Base-by-base conservation (phyloP, 2,888 invertebrate species). In the Pammene aurita region DNA sequence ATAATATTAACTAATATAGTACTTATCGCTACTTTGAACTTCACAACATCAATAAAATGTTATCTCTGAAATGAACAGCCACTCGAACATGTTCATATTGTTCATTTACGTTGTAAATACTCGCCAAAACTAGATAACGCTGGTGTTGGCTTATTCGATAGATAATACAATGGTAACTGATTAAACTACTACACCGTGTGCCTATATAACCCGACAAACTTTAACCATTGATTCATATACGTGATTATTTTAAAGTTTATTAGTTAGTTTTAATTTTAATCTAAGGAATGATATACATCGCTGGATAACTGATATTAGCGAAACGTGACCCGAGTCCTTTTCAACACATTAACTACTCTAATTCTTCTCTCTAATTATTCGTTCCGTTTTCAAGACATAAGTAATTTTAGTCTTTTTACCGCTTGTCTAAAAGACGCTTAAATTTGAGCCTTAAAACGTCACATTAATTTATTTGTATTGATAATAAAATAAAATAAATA, bases 21-120 rank as follows among this genome's bases (percentile, higher is more conserved):
- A 86, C 79, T 82, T 79, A 84, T 79, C 81, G 76, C 83, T 83
- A 82, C 78, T 77, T 79, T 76, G 76, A 74, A 80, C 77, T 81
- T 75, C 76, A 82, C 80, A 87, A 86, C 85, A 84, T 82, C 82
- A 85, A 86, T 89, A 86, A 79, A 69, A 78, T 72, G 81, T 83
- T 88, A 87, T 89, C 87, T 50, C 9, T 81, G 76, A 26, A 26
- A 80, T 83, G 78, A 82, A 78, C 75, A 75, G 77, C 78, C 87
- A 88, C 90, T 90, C 76, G 75, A 87, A 83, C 77, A 79, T 83
- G 84, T 87, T 86, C 84, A 87, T 87, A 82, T 86, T 83, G 84
- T 87, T 86, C 84, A 87, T 87, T 82, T 86, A 84, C 79, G 80
- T 75, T 74, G 77, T 78, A 79, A 81, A 81, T 82, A 84, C 80